Evolutionary conservation across 2,797 vertebrate genomes (phyloP), one percentile per base, ranked within the genome.

Genomic region (Tolypeutes matacus): DNA sequence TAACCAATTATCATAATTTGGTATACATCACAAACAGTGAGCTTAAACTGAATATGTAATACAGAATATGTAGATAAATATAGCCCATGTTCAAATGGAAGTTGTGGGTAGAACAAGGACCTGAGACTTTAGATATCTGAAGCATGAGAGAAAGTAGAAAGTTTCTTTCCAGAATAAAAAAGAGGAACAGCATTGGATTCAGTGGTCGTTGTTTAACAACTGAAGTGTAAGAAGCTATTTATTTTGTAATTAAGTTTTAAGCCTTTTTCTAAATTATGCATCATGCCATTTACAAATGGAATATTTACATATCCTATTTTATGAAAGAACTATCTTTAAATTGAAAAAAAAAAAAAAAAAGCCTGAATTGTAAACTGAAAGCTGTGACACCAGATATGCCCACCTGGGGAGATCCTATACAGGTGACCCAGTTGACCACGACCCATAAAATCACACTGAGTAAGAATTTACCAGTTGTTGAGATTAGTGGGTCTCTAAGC

Each of bases 281-380:
- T 27, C n/a, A 56, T 75, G 5, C 56, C 60, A 1, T 70, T 81
- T 75, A 42, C 31, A 81, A 93, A 49, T 36, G 9, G 42, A 34
- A n/a, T n/a, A n/a, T 17, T 69, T 80, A 58, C 2, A 39, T 5
- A 13, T 72, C 90, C 18, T 12, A 7, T 75, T 65, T 78, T 72
- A 29, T 56, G 42, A 34, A 89, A 56, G 18, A 77, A 1, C 17
- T 89, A 4, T 73, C 69, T 36, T 53, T 77, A 23, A 7, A 15
- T 34, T 64, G n/a, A 46, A 46, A 46, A 46, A 46, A 46, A 46
- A 46, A 46, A 46, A 36, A 60, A 58, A 34, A 86, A 3, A 21
- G 81, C 53, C 29, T 88, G 25, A 95, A 86, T 34, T 95, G 72
- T 64, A 39, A 95, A 82, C 17, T 49, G 25, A 76, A 77, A 90